phyloP scores from a whole-genome alignment of 2,888 invertebrate genomes.

The Phortica magna region DNA sequence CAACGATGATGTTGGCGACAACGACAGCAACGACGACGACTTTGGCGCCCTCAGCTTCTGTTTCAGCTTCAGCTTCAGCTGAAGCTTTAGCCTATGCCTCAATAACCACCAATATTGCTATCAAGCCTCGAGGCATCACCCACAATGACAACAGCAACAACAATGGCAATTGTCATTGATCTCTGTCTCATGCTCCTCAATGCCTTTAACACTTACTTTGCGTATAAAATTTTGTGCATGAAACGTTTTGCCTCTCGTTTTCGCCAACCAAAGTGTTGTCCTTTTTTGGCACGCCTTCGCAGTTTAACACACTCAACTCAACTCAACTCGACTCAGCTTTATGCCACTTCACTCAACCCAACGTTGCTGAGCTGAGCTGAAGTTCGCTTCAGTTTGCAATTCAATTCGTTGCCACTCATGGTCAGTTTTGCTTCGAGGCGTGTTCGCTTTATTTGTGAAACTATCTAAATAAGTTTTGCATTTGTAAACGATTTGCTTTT shows the following conservation, averaged over 20 bases:
- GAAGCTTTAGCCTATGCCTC: background rate
- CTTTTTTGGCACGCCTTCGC: background rate
- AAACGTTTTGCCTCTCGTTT: background rate
- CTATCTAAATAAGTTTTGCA: conserved; percentile 31
- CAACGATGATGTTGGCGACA: conserved; percentile 52
- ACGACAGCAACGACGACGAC: background rate
- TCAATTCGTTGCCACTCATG: background rate
- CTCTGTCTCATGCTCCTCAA: background rate
- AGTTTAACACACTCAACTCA: background rate
- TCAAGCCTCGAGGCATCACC: background rate
- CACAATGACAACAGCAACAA: background rate
- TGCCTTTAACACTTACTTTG: background rate
- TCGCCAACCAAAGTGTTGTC: background rate
- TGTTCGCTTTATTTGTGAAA: conserved; percentile 17
- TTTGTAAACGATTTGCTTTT: conserved; percentile 23
- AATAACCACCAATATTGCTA: background rate
- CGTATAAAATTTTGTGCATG: background rate
- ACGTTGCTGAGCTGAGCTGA: too few species aligned
- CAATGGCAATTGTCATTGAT: conserved; percentile 19
- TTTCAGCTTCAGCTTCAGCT: background rate
- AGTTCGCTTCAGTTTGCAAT: too few species aligned
- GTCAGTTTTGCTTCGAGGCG: conserved; percentile 9
- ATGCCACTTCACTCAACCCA: background rate
- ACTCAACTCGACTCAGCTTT: background rate
- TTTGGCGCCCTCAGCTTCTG: conserved; percentile 1